These are phyloP conservation scores for Eumacrocentrus americanus DNA, from an alignment of 2,888 invertebrate species.

Conservation along the genomic window DNA sequence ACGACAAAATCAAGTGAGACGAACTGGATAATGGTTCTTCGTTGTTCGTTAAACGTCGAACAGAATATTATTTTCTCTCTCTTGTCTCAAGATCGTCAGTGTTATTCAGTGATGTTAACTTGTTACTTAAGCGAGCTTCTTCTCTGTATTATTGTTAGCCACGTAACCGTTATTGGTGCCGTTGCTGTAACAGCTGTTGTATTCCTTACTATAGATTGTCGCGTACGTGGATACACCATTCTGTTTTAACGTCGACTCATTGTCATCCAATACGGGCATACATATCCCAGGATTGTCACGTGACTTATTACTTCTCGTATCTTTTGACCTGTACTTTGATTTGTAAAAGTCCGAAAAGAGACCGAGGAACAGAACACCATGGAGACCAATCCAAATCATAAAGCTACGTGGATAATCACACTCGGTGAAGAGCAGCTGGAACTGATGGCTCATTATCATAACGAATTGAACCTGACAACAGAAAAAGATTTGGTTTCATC, in stretches of 20 bases:
- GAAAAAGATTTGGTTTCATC: background rate
- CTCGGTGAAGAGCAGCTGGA: conserved; percentile 86
- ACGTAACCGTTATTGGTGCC: conserved; percentile 70
- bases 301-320: conserved; percentile 25
- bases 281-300: conserved; percentile 65
- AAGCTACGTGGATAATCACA: conserved; percentile 91
- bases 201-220: conserved; percentile 66
- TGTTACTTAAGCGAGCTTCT: conserved; percentile 57
- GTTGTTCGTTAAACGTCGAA: too few relatives aligned
- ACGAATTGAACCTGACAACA: conserved; percentile 85
- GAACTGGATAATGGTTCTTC: too few relatives aligned
- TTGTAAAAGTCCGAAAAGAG: conserved; percentile 96
- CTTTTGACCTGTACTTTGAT: conserved; percentile 68
- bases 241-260: conserved; percentile 51
- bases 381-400: conserved; percentile 93
- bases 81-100: too few relatives aligned
- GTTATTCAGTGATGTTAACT: too few relatives aligned
- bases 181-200: conserved; percentile 69
- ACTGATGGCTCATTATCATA: conserved; percentile 88
- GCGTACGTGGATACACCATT: conserved; percentile 62
- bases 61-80: too few relatives aligned
- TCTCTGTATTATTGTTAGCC: conserved; percentile 59
- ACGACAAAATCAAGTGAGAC: too few relatives aligned
- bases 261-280: conserved; percentile 75
- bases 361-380: conserved; percentile 92